A percentile compares a stretch with the other conserved stretches of the same genome.
Evolutionary conservation across 2,113 vertebrate species (phyloP).

Genomic region (Madoqua kirkii): DNA sequence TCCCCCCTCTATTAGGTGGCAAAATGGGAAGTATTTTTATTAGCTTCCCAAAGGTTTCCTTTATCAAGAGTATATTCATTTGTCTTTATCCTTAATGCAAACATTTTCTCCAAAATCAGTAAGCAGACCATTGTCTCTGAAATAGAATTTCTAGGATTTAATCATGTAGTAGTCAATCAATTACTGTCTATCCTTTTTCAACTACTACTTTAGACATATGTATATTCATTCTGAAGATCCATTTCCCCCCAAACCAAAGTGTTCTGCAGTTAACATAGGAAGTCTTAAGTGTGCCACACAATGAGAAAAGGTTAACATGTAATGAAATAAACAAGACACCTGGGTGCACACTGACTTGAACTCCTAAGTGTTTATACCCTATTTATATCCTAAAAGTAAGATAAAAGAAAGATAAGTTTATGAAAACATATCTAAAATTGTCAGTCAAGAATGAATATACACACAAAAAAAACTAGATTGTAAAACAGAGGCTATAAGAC

Average conservation of each 20-base stretch:
- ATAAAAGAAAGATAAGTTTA: not conserved
- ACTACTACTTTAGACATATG: not conserved
- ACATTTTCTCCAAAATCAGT: not conserved
- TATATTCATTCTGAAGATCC: not conserved
- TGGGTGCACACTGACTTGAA: not conserved
- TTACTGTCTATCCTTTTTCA: not conserved
- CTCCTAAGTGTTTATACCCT: not conserved
- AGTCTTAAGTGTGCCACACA: not conserved
- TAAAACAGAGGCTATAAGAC: not conserved
- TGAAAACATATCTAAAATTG: not conserved
- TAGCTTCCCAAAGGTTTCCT: not conserved
- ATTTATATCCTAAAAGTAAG: not conserved
- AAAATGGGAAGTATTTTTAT: slow-evolving; percentile 2
- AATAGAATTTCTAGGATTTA: not conserved
- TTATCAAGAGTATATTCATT: not conserved
- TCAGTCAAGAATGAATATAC: not conserved
- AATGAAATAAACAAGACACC: not conserved
- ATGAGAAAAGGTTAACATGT: not conserved
- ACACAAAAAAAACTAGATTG: not conserved
- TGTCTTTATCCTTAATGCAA: not conserved
- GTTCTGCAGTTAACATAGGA: not conserved
- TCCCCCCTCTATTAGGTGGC: not conserved
- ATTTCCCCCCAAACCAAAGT: not conserved
- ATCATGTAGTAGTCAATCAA: not conserved
- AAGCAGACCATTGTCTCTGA: not conserved